Percentiles rank a stretch among this genome's conserved stretches.
Evolutionary conservation across 2,888 invertebrate genomes (phyloP).

Genomic region (Pheosia tremula): DNA sequence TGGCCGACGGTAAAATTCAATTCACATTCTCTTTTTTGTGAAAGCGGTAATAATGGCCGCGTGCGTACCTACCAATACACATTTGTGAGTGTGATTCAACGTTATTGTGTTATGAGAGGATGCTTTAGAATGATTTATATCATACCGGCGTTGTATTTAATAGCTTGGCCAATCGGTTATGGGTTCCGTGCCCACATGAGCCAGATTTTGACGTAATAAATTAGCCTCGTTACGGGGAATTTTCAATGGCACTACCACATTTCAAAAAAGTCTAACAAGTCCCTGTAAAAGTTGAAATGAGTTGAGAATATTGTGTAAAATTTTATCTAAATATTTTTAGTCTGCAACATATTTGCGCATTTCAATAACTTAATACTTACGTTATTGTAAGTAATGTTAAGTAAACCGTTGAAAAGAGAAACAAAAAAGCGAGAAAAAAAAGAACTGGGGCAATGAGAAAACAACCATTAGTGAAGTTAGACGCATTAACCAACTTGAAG

Average conservation of each 20-base stretch:
- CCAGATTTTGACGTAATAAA: not conserved
- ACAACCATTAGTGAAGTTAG: conserved; percentile 49
- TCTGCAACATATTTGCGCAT: not conserved
- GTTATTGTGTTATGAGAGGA: not conserved
- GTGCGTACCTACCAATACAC: not conserved
- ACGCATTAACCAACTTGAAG: conserved; percentile 52
- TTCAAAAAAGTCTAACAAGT: no score
- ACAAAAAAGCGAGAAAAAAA: not conserved
- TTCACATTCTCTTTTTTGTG: conserved; percentile 1
- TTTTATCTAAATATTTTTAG: no score
- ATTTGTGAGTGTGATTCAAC: conserved; percentile 2
- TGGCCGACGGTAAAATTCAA: conserved; percentile 10
- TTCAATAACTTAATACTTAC: not conserved
- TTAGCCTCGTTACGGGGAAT: no score
- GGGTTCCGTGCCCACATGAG: not conserved
- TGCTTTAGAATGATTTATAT: not conserved
- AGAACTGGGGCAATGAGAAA: conserved; percentile 44
- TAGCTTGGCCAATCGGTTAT: not conserved
- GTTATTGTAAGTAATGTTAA: no score
- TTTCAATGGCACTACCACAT: no score
- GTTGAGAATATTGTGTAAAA: no score
- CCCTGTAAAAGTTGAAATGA: no score
- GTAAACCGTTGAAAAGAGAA: not conserved
- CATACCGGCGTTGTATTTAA: not conserved
- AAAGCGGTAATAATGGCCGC: conserved; percentile 1